phyloP scores from a whole-genome alignment of 2,888 invertebrate species.

The Atethmia centrago region DNA sequence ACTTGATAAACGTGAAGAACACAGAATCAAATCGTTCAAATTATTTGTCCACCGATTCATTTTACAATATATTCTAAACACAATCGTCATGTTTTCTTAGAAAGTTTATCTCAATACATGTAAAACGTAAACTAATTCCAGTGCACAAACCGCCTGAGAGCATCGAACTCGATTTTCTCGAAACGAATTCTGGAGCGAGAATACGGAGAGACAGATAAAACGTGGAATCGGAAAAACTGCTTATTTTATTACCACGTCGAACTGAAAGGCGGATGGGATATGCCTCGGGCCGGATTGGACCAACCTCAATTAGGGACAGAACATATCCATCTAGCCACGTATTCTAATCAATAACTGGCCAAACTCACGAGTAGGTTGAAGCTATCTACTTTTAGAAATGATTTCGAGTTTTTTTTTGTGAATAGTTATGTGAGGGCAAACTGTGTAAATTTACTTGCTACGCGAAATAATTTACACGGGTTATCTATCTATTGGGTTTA shows the following conservation, averaged over 20 bases:
- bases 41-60: neutral
- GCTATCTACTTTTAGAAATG: slow-evolving; percentile 8
- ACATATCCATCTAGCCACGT: slow-evolving; percentile 53
- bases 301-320: slow-evolving; percentile 79
- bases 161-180: slow-evolving; percentile 78
- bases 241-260: slow-evolving; percentile 86
- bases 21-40: neutral
- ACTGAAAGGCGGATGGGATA: slow-evolving; percentile 81
- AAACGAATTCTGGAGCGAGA: slow-evolving; percentile 78
- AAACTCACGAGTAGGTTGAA: slow-evolving; percentile 20
- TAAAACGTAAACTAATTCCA: slow-evolving; percentile 75
- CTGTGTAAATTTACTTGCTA: slow-evolving; percentile 14
- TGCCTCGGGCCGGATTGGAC: slow-evolving; percentile 78
- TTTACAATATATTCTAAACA: neutral
- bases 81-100: neutral
- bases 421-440: slow-evolving; percentile 9
- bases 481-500: no score
- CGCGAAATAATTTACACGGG: neutral
- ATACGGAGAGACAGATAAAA: slow-evolving; percentile 87
- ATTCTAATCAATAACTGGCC: slow-evolving; percentile 57
- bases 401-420: slow-evolving; percentile 8
- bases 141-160: slow-evolving; percentile 75
- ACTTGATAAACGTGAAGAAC: neutral
- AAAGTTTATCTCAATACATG: slow-evolving; percentile 24
- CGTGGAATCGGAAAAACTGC: slow-evolving; percentile 88